Percentiles rank a stretch among this genome's conserved stretches.
These are phyloP conservation scores for Coptotermes formosanus DNA, from an alignment of 1,140 invertebrate species.

Conservation along the genomic window DNA sequence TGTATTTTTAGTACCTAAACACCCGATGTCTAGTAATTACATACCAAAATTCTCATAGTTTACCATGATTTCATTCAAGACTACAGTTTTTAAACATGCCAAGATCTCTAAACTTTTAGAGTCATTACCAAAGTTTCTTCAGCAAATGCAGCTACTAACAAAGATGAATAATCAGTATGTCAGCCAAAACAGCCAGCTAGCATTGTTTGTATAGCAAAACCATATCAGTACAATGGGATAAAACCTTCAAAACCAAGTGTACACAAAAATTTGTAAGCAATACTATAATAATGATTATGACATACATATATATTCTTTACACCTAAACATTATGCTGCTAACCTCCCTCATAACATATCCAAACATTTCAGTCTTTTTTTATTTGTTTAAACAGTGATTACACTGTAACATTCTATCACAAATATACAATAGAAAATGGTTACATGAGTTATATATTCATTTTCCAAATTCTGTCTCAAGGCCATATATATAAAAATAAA, in stretches of 20 bases:
- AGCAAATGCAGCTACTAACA: neutral
- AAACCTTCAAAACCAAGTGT: neutral
- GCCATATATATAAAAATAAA: neutral
- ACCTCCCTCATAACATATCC: neutral
- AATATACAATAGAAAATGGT: neutral
- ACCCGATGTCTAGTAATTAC: too few species aligned
- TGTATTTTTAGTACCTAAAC: too few species aligned
- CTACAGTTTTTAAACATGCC: neutral
- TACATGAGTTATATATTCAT: neutral
- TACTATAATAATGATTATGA: neutral
- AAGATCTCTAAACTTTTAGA: neutral
- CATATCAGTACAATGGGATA: neutral
- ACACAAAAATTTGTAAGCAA: neutral
- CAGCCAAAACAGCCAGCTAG: neutral
- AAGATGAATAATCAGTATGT: neutral
- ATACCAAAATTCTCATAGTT: too few species aligned
- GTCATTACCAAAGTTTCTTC: neutral
- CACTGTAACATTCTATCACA: neutral
- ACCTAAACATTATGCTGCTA: neutral
- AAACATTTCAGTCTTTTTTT: constrained; percentile 5
- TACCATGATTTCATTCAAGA: too few species aligned
- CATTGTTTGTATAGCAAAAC: neutral
- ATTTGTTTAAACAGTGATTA: neutral
- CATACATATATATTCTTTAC: neutral
- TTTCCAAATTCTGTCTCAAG: neutral